Evolutionary conservation across 2,888 invertebrate species (phyloP), one percentile per base, ranked within the genome.

Genomic region (Agriopis leucophaearia): DNA sequence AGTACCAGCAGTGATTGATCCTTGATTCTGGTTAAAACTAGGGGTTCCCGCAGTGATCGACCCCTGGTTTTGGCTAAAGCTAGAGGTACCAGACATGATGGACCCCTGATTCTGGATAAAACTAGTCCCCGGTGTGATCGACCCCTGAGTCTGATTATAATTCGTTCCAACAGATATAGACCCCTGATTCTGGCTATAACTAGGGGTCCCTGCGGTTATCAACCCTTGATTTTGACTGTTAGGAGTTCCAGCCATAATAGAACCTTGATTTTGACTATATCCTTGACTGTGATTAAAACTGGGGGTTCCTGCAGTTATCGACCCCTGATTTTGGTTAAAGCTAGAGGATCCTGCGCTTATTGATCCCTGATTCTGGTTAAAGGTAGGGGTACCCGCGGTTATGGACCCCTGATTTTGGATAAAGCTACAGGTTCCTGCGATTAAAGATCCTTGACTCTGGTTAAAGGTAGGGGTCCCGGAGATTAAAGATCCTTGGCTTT

Each of bases 401-500:
- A 60, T 56, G 0, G 71, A 70, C 0, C 70, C 72, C 10, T 72
- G 72, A 54, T 42, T 63, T 8, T 58, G 67, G 44, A 4, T 47
- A 47, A 54, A 54, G 12, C 1, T 50, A 1, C 54, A 16, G 2
- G 55, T 66, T 10, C 71, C 73, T 5, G 66, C 63, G 1, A 74
- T 72, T 18, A 72, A 55, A 0, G 65, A 60, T 6, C 60, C 65
- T 15, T 67, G 71, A 54, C 56, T 64, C 35, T 62, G 69, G 60
- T 57, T 74, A 68, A 66, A 70, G 62, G 76, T 62, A 73, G 71
- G 60, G 4, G 70, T 68, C 13, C 72, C 74, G 9, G 69, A 60
- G 1, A 75, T 74, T n/a, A 72, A 56, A 0, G 66, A 66, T 5
- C 66, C 66, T 9, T 67, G 64, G 13, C 51, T 65, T 12, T 51